Evolutionary conservation across 2,797 vertebrate species (phyloP).

Genomic region (Hafferia zeledoni): DNA sequence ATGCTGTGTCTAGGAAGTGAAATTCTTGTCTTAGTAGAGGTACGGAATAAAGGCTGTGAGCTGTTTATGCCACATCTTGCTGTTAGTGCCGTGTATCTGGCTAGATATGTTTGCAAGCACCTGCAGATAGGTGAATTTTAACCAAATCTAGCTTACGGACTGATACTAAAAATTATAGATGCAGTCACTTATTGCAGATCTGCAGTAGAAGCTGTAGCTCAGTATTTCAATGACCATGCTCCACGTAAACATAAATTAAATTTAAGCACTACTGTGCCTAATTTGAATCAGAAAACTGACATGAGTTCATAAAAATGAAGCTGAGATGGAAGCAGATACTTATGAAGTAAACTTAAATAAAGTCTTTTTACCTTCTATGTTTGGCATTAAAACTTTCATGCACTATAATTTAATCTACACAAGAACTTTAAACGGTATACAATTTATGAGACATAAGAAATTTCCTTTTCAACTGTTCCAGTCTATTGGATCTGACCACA

Average conservation of each 20-base stretch:
- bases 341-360: neutral
- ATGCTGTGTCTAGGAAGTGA: neutral
- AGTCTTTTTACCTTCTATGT: neutral
- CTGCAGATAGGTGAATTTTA: neutral
- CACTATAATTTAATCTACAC: neutral
- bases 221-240: neutral
- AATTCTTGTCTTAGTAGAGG: neutral
- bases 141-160: neutral
- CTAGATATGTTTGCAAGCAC: neutral
- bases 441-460: neutral
- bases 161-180: neutral
- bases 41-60: neutral
- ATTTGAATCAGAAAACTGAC: neutral
- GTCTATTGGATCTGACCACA: neutral
- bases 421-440: neutral
- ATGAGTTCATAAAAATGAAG: neutral
- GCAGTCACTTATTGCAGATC: neutral
- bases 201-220: neutral
- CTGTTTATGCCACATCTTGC: neutral
- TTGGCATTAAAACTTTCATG: neutral
- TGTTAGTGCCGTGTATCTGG: neutral
- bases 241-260: neutral
- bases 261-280: neutral
- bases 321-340: neutral
- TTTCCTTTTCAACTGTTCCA: neutral